Conservation (phyloP, 1,140 invertebrate species). For the Zaprionus gabonicus region DNA sequence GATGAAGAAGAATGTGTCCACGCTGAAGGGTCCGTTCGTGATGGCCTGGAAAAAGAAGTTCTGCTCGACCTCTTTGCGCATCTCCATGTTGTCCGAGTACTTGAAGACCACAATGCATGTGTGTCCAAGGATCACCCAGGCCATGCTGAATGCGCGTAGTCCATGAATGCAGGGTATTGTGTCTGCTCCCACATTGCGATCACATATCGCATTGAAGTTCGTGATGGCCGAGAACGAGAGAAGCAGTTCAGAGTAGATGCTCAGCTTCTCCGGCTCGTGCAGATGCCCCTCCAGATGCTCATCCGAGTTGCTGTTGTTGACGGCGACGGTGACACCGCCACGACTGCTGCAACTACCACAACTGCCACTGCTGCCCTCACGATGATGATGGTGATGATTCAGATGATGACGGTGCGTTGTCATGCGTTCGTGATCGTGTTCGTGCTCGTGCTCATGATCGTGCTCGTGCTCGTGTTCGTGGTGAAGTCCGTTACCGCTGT, state of each 20-base stretch:
- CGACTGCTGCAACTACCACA: slow-evolving; percentile 4
- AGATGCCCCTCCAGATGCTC: slow-evolving; percentile 86
- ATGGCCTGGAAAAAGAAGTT: slow-evolving; percentile 93
- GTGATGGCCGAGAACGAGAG: slow-evolving; percentile 91
- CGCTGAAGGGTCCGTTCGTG: slow-evolving; percentile 94
- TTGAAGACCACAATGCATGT: slow-evolving; percentile 93
- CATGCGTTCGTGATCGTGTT: slow-evolving; percentile 36
- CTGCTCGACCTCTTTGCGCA: slow-evolving; percentile 91
- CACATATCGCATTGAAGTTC: slow-evolving; percentile 91
- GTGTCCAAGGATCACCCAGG: slow-evolving; percentile 96
- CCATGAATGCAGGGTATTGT: slow-evolving; percentile 93
- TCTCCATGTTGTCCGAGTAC: slow-evolving; percentile 93
- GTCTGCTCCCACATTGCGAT: slow-evolving; percentile 90
- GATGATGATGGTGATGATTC: slow-evolving; percentile 85
- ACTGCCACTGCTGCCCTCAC: background rate
- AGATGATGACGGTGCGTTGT: slow-evolving; percentile 62
- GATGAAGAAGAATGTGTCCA: slow-evolving; percentile 95
- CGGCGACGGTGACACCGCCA: slow-evolving; percentile 2
- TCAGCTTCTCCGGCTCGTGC: slow-evolving; percentile 85
- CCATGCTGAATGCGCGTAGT: slow-evolving; percentile 93
- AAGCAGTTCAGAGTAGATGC: slow-evolving; percentile 89
- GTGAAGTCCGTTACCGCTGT: slow-evolving; percentile 63
- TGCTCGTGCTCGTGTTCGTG: slow-evolving; percentile 84
- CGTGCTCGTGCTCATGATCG: slow-evolving; percentile 42
- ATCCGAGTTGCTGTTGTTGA: slow-evolving; percentile 87